Percentiles rank a stretch among this genome's conserved stretches.
phyloP scores from a whole-genome alignment of 1,140 invertebrate genomes.

The Pogonomyrmex californicus region DNA sequence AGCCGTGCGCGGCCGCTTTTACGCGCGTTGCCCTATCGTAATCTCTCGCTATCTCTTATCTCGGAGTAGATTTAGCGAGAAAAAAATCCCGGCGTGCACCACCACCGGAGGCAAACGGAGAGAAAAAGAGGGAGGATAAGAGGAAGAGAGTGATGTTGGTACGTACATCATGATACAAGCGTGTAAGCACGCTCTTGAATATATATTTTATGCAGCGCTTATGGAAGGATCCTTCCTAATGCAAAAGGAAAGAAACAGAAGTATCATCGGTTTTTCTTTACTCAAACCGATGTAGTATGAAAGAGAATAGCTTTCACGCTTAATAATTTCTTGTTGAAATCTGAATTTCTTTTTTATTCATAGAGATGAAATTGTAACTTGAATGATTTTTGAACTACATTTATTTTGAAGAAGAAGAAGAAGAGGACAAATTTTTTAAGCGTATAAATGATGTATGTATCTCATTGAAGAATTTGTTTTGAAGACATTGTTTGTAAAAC shows the following conservation, averaged over 20 bases:
- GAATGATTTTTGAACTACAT: background rate
- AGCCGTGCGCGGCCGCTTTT: constrained; percentile 23
- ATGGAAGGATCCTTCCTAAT: background rate
- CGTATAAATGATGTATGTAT: background rate
- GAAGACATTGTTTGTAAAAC: background rate
- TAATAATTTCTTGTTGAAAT: background rate
- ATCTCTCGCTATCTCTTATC: constrained; percentile 2
- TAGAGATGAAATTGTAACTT: background rate
- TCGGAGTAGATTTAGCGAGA: constrained; percentile 12
- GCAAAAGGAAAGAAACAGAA: background rate
- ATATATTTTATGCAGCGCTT: constrained; percentile 13
- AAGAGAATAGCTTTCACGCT: background rate
- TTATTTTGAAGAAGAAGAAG: background rate
- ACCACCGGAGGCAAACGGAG: background rate
- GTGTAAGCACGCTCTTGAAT: background rate
- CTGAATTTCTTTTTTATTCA: background rate
- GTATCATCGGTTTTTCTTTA: background rate
- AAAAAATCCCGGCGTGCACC: constrained; percentile 14
- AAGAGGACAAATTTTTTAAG: background rate
- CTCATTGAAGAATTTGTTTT: background rate
- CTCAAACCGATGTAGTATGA: constrained; percentile 3
- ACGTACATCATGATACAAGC: background rate
- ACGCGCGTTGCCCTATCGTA: constrained; percentile 49
- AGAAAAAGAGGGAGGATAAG: background rate
- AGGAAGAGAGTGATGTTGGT: background rate